Conservation (phyloP, 2,888 invertebrate species). For the Bellardia bayeri region DNA sequence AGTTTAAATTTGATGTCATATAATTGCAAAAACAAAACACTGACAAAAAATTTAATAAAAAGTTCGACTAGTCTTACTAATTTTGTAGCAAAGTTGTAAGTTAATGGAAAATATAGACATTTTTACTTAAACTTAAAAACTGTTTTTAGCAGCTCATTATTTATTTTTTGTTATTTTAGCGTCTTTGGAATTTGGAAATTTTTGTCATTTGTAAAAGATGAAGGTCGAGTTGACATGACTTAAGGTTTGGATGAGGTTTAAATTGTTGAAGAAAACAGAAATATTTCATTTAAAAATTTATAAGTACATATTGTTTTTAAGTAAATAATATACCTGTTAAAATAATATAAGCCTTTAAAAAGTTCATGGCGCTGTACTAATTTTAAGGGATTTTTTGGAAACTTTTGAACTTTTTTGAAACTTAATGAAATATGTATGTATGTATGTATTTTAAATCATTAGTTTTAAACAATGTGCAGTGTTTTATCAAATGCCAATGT, state of each 20-base stretch:
- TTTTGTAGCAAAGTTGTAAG: constrained; percentile 52
- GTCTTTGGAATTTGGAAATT: not conserved
- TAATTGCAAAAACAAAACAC: constrained; percentile 66
- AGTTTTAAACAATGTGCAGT: too few species aligned
- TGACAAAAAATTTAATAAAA: constrained; percentile 14
- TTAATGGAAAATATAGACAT: constrained; percentile 60
- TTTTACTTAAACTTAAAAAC: constrained; percentile 49
- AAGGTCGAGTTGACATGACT: not conserved
- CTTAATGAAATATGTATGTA: too few species aligned
- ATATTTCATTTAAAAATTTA: too few species aligned
- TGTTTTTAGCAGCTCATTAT: constrained; percentile 34
- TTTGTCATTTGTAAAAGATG: not conserved
- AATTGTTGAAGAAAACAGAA: too few species aligned
- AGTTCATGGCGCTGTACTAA: too few species aligned
- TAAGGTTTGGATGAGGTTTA: too few species aligned
- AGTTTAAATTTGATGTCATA: constrained; percentile 70
- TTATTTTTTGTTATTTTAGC: constrained; percentile 16
- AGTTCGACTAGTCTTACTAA: constrained; percentile 54
- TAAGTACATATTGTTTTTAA: too few species aligned
- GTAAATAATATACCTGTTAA: too few species aligned
- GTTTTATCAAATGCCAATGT: too few species aligned
- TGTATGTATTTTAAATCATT: too few species aligned
- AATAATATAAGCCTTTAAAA: too few species aligned
- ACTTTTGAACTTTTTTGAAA: not conserved
- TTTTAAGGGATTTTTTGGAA: too few species aligned